These are phyloP conservation scores for Echinarachnius parma DNA, from an alignment of 53 echinoderm and acorn worm species.

Conservation along the genomic window DNA sequence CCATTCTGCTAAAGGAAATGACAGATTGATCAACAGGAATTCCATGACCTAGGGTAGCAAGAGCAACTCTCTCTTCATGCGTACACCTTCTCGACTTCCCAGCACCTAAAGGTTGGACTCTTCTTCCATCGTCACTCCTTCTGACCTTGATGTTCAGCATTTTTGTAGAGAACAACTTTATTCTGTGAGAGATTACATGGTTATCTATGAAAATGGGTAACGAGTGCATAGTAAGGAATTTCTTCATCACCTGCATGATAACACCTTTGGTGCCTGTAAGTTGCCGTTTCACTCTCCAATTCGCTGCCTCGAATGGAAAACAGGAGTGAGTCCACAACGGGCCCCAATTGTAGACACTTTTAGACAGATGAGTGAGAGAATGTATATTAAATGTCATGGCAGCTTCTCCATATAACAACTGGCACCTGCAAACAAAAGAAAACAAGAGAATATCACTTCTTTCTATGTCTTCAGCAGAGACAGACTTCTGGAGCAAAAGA, in stretches of 20 bases:
- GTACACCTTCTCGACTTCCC: conserved; percentile 28
- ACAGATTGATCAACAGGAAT: conserved; percentile 2
- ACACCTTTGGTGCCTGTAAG: conserved; percentile 50
- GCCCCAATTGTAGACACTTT: conserved; percentile 37
- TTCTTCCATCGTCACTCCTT: no score
- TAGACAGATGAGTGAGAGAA: conserved; percentile 45
- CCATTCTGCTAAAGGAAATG: conserved; percentile 21
- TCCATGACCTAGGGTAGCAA: not conserved
- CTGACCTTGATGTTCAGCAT: no score
- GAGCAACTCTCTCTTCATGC: conserved; percentile 27
- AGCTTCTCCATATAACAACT: conserved; percentile 43
- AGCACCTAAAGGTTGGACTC: conserved; percentile 17
- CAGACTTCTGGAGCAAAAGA: conserved; percentile 57
- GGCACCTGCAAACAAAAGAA: conserved; percentile 45
- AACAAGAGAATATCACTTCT: conserved; percentile 23
- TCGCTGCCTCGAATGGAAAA: conserved; percentile 63
- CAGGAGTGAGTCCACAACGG: conserved; percentile 64
- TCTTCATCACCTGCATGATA: conserved; percentile 39
- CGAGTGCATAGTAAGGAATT: conserved; percentile 32
- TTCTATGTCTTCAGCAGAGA: conserved; percentile 23
- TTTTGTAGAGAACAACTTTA: no score
- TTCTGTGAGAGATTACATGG: conserved; percentile 26
- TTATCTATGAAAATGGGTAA: conserved; percentile 23
- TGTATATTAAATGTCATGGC: conserved; percentile 55
- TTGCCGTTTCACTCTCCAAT: conserved; percentile 33